Evolutionary conservation across 2,797 vertebrate genomes (phyloP).

Genomic region (Pteropus rufus): DNA sequence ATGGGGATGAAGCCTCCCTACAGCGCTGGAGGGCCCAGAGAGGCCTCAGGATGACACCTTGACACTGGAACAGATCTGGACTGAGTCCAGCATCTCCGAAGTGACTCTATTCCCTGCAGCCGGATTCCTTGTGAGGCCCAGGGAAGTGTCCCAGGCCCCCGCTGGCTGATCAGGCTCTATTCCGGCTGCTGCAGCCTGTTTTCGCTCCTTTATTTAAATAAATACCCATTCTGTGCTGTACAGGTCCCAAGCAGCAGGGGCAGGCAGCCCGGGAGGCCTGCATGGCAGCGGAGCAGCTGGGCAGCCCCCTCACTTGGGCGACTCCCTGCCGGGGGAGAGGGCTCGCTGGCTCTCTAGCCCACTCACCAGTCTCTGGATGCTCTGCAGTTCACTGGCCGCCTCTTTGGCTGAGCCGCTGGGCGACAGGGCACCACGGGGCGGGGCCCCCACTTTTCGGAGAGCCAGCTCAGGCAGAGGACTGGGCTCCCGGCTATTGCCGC

Average conservation of each 20-base stretch:
- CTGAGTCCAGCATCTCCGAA: conserved; percentile 1
- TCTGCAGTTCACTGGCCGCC: conserved; percentile 96
- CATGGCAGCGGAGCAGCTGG: conserved; percentile 78
- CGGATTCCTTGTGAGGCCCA: conserved; percentile 5
- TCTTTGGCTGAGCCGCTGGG: conserved; percentile 93
- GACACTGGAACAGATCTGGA: conserved; percentile 18
- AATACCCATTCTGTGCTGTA: conserved; percentile 91
- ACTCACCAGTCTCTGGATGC: conserved; percentile 99
- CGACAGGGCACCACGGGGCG: conserved; percentile 84
- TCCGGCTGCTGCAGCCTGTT: conserved; percentile 43
- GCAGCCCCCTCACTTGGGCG: conserved; percentile 85
- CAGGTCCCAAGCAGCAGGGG: conserved; percentile 80
- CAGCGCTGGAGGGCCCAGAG: background rate
- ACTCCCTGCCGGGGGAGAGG: conserved; percentile 89
- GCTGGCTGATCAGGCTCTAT: background rate
- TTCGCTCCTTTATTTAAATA: conserved; percentile 81
- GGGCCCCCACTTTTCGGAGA: conserved; percentile 87
- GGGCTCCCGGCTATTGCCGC: conserved; percentile 91
- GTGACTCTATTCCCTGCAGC: background rate
- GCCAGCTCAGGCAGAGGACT: conserved; percentile 91
- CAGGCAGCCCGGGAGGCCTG: conserved; percentile 83
- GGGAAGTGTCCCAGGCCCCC: background rate
- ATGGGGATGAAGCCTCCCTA: background rate
- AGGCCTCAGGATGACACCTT: background rate
- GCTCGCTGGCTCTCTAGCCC: conserved; percentile 95